Evolutionary conservation across 2,797 vertebrate species (phyloP).

Genomic region (Brotula barbata): DNA sequence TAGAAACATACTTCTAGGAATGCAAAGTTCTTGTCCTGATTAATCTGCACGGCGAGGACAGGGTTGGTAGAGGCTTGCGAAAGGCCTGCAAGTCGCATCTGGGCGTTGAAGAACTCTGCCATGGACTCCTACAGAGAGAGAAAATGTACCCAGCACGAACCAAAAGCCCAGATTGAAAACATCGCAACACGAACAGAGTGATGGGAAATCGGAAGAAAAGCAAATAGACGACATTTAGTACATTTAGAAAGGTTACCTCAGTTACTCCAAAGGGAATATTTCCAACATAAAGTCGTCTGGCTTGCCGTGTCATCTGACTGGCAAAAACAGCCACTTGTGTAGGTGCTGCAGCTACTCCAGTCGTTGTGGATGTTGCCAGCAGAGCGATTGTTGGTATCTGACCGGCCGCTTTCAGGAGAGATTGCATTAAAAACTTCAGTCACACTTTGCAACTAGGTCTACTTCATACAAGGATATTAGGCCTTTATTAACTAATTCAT

Average conservation of each 20-base stretch:
- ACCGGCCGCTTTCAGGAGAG: constrained; percentile 68
- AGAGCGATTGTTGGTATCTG: constrained; percentile 80
- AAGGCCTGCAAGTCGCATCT: constrained; percentile 81
- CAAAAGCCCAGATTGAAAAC: not conserved
- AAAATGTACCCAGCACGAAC: constrained; percentile 2
- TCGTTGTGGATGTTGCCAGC: constrained; percentile 68
- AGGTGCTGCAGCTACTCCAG: constrained; percentile 68
- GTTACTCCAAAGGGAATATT: constrained; percentile 82
- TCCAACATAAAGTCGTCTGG: constrained; percentile 79
- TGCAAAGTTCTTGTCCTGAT: constrained; percentile 84
- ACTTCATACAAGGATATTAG: not conserved
- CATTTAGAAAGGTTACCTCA: constrained; percentile 68
- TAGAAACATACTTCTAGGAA: constrained; percentile 71
- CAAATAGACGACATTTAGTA: too few species aligned
- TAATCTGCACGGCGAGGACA: constrained; percentile 82
- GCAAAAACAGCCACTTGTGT: constrained; percentile 76
- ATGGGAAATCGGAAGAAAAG: not conserved
- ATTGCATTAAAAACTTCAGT: too few species aligned
- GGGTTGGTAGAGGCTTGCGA: constrained; percentile 79
- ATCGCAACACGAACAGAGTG: not conserved
- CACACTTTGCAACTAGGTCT: too few species aligned
- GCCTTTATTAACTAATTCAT: not conserved
- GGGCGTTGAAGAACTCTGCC: constrained; percentile 83
- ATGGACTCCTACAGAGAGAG: constrained; percentile 72
- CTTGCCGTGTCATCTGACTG: constrained; percentile 82